Percentiles rank a stretch among this genome's conserved stretches.
phyloP scores from a whole-genome alignment of 2,797 vertebrate species.

The Acipenser transmontanus region DNA sequence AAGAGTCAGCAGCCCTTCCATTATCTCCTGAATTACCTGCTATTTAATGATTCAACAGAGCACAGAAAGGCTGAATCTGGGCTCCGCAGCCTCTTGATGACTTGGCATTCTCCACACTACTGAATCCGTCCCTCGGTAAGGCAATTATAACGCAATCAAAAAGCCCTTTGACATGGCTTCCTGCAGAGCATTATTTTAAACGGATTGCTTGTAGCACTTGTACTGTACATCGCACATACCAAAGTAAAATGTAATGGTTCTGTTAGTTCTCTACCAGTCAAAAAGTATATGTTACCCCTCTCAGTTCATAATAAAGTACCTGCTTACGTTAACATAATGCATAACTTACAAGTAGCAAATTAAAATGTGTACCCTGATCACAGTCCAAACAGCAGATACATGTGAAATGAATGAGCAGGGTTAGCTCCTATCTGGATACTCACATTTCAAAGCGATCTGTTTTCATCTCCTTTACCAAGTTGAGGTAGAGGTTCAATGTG shows the following conservation, averaged over 20 bases:
- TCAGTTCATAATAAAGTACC: too few species aligned
- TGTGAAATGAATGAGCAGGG: too few species aligned
- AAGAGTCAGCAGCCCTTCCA: neutral
- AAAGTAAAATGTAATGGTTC: too few species aligned
- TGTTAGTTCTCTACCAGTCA: too few species aligned
- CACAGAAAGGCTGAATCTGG: neutral
- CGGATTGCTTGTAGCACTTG: neutral
- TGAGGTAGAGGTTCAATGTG: constrained; percentile 64
- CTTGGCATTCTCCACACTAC: neutral
- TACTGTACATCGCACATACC: too few species aligned
- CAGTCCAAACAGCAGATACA: too few species aligned
- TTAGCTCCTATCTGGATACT: constrained; percentile 31
- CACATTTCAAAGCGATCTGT: constrained; percentile 54
- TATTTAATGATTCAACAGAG: constrained; percentile 9
- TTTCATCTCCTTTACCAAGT: constrained; percentile 62
- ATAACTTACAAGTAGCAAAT: too few species aligned
- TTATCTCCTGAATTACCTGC: neutral
- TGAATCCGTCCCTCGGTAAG: neutral
- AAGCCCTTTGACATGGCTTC: neutral
- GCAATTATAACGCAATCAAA: neutral
- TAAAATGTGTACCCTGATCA: too few species aligned
- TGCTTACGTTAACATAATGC: too few species aligned
- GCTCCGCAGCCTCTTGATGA: neutral
- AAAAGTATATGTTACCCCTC: too few species aligned
- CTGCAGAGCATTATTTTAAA: neutral